phyloP scores from a whole-genome alignment of 1,140 invertebrate species.

The Batillaria attramentaria region DNA sequence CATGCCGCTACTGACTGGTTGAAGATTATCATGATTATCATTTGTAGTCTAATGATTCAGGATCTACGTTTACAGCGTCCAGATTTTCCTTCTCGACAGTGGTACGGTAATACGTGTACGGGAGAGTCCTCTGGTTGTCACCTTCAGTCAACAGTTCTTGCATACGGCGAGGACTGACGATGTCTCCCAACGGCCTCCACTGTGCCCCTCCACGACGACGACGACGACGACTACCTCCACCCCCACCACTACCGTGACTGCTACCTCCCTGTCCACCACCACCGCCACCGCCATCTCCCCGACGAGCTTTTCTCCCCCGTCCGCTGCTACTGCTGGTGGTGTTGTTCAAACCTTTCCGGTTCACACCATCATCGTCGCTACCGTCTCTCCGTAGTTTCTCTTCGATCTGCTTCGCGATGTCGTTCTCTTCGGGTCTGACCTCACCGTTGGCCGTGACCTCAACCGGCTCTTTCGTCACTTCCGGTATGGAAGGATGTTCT shows the following conservation, averaged over 20 bases:
- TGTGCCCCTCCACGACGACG: neutral
- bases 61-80: no score
- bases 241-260: neutral
- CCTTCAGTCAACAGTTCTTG: slow-evolving; percentile 6
- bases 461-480: no score
- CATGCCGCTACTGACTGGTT: no score
- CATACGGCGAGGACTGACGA: slow-evolving; percentile 17
- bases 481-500: no score
- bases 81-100: neutral
- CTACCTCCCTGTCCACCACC: neutral
- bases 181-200: slow-evolving; percentile 6
- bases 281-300: neutral
- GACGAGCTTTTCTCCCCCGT: neutral
- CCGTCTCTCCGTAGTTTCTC: slow-evolving; percentile 1
- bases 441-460: neutral
- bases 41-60: no score
- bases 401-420: slow-evolving; percentile 1
- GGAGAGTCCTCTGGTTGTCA: slow-evolving; percentile 9
- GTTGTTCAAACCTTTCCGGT: neutral
- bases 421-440: no score
- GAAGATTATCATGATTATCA: no score
- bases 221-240: neutral
- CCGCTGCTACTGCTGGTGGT: neutral
- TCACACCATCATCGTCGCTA: neutral
- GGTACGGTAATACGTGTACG: slow-evolving; percentile 15